These are phyloP conservation scores for Gadus chalcogrammus DNA, from an alignment of 2,113 vertebrate genomes.

Conservation along the genomic window DNA sequence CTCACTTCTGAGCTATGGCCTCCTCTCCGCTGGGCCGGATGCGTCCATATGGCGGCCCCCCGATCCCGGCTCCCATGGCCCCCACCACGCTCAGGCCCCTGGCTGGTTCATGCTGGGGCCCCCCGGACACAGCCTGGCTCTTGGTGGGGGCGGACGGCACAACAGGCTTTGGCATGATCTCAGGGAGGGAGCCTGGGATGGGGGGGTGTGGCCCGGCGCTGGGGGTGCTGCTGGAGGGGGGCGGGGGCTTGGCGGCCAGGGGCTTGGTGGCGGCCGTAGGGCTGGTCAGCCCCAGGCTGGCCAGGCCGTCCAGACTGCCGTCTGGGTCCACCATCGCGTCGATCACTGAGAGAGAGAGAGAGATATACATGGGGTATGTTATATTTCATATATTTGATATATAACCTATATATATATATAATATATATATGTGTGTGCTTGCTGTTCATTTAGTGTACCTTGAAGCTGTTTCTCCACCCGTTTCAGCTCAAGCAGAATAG, in stretches of 20 bases:
- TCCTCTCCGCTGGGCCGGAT: conserved; percentile 87
- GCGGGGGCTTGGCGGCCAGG: conserved; percentile 50
- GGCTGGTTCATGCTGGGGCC: conserved; percentile 12
- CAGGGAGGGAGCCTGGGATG: conserved; percentile 54
- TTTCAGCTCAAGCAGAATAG: conserved; percentile 92
- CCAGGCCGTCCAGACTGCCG: conserved; percentile 89
- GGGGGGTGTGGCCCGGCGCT: conserved; percentile 61
- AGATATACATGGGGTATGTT: background rate
- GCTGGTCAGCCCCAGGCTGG: conserved; percentile 80
- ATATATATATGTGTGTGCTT: background rate
- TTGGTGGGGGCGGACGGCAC: conserved; percentile 53
- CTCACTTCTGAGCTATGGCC: conserved; percentile 82
- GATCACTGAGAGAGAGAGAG: conserved; percentile 75
- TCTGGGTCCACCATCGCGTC: conserved; percentile 97
- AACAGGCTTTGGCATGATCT: conserved; percentile 49
- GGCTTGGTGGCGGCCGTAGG: conserved; percentile 75
- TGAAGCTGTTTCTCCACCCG: conserved; percentile 94
- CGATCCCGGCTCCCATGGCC: background rate
- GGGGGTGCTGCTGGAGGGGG: conserved; percentile 61
- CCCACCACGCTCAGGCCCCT: too few species aligned
- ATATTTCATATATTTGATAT: background rate
- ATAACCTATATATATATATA: background rate
- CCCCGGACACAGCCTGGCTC: conserved; percentile 49
- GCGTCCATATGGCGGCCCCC: conserved; percentile 73
- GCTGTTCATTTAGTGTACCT: conserved; percentile 70